Evolutionary conservation across 2,888 invertebrate species (phyloP), one percentile per base, ranked within the genome.

Genomic region (Cyclophora albipunctata): DNA sequence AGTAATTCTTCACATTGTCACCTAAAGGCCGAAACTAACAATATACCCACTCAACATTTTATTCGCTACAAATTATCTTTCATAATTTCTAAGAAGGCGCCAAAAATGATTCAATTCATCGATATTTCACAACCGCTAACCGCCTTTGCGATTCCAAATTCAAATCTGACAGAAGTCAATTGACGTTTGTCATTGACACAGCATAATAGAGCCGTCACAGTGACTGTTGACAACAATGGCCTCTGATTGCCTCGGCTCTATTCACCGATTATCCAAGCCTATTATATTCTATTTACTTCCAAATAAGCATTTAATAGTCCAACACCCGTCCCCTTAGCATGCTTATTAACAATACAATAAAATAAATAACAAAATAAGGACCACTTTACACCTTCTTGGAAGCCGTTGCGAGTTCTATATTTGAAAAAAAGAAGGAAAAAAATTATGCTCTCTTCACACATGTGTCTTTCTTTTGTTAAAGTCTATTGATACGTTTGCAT

Each of bases 271-370:
- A 85, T 85, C 75, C 84, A 82, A 78, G 81, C 79, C 84, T 73
- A 88, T 88, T 87, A 88, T 88, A 87, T 86, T 88, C 86, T 81
- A 87, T 88, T 88, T 88, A 87, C 84, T 80, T 81, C 83, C 84
- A 86, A 87, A 88, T 88, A 87, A 87, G 77, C 86, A 78, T 88
- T 87, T 87, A 87, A 88, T 86, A 82, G 80, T 81, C 78, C 78
- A 77, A 78, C 69, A 69, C 71, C 74, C 76, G 76, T 74, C 80
- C 74, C 81, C 80, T 78, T 79, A 79, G 77, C 84, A 81, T 81
- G 85, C 84, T 81, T 86, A 88, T 88, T 87, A 88, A 88, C 84
- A 88, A 88, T 85, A 87, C 85, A 87, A 86, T 86, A 82, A 87
- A 84, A 84, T 86, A 87, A 87, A 83, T 85, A 84, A 80, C 81